phyloP scores from a whole-genome alignment of 1,140 invertebrate species.

The Dendrolimus kikuchii region DNA sequence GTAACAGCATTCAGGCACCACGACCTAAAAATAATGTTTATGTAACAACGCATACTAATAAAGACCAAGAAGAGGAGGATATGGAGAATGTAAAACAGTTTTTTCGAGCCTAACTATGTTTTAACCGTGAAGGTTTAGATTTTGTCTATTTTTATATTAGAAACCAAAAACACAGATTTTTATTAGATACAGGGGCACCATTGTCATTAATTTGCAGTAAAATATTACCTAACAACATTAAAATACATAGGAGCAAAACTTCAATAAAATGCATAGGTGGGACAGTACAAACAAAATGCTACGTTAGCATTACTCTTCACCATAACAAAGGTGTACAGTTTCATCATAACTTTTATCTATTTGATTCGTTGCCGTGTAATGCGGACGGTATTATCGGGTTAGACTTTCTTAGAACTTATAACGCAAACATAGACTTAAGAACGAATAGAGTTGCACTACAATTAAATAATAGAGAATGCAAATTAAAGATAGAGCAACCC shows the following conservation, averaged over 20 bases:
- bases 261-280: conserved; percentile 1
- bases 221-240: background rate
- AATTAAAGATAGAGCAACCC: background rate
- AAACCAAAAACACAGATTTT: conserved; percentile 1
- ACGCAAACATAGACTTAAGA: conserved; percentile 9
- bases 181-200: conserved; percentile 3
- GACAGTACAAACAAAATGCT: background rate
- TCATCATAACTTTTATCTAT: conserved; percentile 5
- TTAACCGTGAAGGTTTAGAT: conserved; percentile 1
- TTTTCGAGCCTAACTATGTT: conserved; percentile 9
- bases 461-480: conserved; percentile 2
- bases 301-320: background rate
- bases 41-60: too few species aligned
- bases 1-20: too few species aligned
- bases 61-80: conserved; percentile 3
- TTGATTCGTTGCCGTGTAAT: conserved; percentile 18
- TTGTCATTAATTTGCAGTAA: conserved; percentile 2
- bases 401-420: conserved; percentile 14
- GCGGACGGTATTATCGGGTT: conserved; percentile 11
- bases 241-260: background rate
- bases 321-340: conserved; percentile 2
- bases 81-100: conserved; percentile 1
- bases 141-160: conserved; percentile 1
- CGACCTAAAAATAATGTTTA: too few species aligned
- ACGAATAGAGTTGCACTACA: conserved; percentile 2